Conservation (phyloP, 2,797 vertebrate genomes). For the Labeo calbasu region DNA sequence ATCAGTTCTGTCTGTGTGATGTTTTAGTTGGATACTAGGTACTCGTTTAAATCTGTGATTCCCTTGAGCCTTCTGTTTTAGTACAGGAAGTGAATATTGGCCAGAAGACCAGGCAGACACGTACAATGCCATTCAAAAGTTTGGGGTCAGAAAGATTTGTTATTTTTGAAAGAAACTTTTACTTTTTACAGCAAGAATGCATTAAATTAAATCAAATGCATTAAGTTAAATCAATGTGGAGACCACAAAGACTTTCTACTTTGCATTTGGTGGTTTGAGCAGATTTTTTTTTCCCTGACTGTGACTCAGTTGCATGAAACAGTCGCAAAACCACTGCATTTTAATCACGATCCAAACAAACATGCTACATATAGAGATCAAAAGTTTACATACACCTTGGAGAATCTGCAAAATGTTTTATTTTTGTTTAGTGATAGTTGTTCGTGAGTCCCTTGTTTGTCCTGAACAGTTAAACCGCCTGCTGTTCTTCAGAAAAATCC, state of each 20-base stretch:
- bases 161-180: not conserved
- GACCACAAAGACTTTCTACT: not conserved
- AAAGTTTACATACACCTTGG: no score
- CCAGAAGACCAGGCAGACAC: constrained; percentile 20
- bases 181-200: not conserved
- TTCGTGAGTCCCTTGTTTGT: no score
- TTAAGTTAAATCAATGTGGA: not conserved
- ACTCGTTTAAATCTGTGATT: constrained; percentile 2
- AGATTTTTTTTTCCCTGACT: no score
- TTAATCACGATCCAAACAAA: no score
- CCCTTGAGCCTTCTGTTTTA: constrained; percentile 31
- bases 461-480: no score
- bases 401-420: no score
- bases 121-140: constrained; percentile 1
- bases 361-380: no score
- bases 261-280: no score
- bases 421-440: no score
- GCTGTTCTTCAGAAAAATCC: no score
- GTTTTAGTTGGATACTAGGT: constrained; percentile 30
- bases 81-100: constrained; percentile 7
- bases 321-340: no score
- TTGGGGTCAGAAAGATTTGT: not conserved
- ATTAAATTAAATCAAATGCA: not conserved
- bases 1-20: constrained; percentile 27
- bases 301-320: no score